Conservation (phyloP, 1,140 invertebrate species). For the Leptoteleia sp. region DNA sequence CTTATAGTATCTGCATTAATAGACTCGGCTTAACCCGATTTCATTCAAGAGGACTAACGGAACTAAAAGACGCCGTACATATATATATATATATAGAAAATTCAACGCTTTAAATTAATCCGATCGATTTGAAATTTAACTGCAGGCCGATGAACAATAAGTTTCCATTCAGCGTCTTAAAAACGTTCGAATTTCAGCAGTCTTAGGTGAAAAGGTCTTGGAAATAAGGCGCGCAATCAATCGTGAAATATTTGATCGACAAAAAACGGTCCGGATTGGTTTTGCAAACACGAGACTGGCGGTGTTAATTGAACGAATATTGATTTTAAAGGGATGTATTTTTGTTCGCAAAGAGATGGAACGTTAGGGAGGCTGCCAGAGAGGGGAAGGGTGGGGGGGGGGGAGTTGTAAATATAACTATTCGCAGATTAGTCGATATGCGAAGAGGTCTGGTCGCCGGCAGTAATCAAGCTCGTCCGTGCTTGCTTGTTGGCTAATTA, state of each 20-base stretch:
- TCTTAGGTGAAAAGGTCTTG: too few species aligned
- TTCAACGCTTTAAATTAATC: not conserved
- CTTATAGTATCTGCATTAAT: constrained; percentile 10
- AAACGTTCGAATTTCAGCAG: too few species aligned
- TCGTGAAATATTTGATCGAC: constrained; percentile 5
- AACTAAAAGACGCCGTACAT: not conserved
- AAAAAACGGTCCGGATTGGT: not conserved
- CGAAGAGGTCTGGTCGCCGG: constrained; percentile 54
- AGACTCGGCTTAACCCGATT: constrained; percentile 1
- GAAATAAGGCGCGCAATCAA: constrained; percentile 9
- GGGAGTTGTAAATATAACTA: constrained; percentile 58
- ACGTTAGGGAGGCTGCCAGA: too few species aligned
- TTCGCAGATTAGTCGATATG: constrained; percentile 50
- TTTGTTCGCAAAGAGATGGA: constrained; percentile 1
- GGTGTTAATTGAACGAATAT: constrained; percentile 8
- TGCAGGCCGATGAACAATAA: constrained; percentile 6
- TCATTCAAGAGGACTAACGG: not conserved
- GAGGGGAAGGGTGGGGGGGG: constrained; percentile 19
- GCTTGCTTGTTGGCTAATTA: constrained; percentile 74
- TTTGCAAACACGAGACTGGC: not conserved
- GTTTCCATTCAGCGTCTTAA: constrained; percentile 6
- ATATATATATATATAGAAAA: constrained; percentile 15
- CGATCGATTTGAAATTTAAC: constrained; percentile 4
- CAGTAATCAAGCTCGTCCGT: constrained; percentile 69
- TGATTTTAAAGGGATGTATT: constrained; percentile 12